These are phyloP conservation scores for Diachrysia chrysitis DNA, from an alignment of 2,888 invertebrate species.

Conservation along the genomic window DNA sequence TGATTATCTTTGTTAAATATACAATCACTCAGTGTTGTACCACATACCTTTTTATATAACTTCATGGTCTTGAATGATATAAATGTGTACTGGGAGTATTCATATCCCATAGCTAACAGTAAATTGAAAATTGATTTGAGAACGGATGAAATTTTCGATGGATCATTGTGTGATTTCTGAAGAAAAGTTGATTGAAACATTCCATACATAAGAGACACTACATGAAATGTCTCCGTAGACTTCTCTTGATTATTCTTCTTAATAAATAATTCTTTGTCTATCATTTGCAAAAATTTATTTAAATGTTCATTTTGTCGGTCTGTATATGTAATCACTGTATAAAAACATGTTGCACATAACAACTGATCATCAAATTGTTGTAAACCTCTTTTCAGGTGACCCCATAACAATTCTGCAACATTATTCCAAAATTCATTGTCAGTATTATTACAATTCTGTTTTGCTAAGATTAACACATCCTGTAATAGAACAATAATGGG, in stretches of 20 bases:
- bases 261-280: slow-evolving; percentile 62
- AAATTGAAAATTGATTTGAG: slow-evolving; percentile 70
- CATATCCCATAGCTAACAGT: slow-evolving; percentile 77
- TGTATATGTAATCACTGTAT: slow-evolving; percentile 68
- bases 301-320: slow-evolving; percentile 68
- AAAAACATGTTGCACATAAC: slow-evolving; percentile 82
- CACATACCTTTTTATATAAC: slow-evolving; percentile 78
- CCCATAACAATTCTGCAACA: slow-evolving; percentile 71
- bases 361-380: slow-evolving; percentile 80
- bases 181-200: slow-evolving; percentile 82
- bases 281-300: slow-evolving; percentile 61
- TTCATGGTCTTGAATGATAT: slow-evolving; percentile 86
- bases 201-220: slow-evolving; percentile 81
- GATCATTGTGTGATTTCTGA: slow-evolving; percentile 49
- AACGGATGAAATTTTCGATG: slow-evolving; percentile 52
- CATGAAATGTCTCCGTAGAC: slow-evolving; percentile 59
- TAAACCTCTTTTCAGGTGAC: slow-evolving; percentile 71
- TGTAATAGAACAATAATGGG: slow-evolving; percentile 60
- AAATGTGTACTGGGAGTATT: slow-evolving; percentile 87
- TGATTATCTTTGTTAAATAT: slow-evolving; percentile 72
- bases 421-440: slow-evolving; percentile 61
- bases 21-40: slow-evolving; percentile 70
- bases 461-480: slow-evolving; percentile 70
- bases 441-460: slow-evolving; percentile 48
- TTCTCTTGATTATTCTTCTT: slow-evolving; percentile 45